Evolutionary conservation across 1,140 invertebrate species (phyloP), one percentile per base, ranked within the genome.

Genomic region (Apocrypta bakeri): DNA sequence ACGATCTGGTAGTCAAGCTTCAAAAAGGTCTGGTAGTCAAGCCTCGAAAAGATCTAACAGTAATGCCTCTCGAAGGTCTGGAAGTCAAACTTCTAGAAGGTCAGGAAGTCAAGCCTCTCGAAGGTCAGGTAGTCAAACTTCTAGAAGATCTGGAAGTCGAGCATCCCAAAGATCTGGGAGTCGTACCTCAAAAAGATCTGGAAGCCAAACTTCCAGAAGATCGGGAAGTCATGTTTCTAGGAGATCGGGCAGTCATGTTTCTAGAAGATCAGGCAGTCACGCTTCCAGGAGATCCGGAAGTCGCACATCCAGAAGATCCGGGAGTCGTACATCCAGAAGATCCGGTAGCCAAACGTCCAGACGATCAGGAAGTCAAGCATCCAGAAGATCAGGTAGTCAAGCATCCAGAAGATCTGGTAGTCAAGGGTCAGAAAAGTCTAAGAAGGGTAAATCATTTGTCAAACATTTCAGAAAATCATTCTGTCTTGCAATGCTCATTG

Each of bases 381-480:
- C 86, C 72, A 85, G 85, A 40, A 40, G 75, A 86, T 81, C 81
- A 14, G 74, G 73, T 24, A 77, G 82, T 48, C 48, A 83, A 73
- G 83, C 69, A n/a, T 86, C 85, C 9, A 83, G 80, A 48, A 92
- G 88, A 80, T 91, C 91, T 73, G 91, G 90, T 4, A 93, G 92
- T 77, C 91, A 92, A 89, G 68, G 85, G 86, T 40, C 88, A 90
- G 69, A 88, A 88, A 56, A 91, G 91, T 88, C 87, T 29, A 88
- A 90, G 72, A 90, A 85, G 64, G 48, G 48, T 56, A 56, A 56
- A 17, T 37, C n/a, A 37, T 37, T 89, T 89, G 12, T 61, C 86
- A 6, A 88, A 87, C 84, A 87, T 61, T 61, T 66, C 77, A 42
- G 11, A 42, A 2, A 56, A 21, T 83, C 42, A 64, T 56, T 74